These are phyloP conservation scores for Nephrotoma appendiculata DNA, from an alignment of 2,888 invertebrate species.

Conservation along the genomic window DNA sequence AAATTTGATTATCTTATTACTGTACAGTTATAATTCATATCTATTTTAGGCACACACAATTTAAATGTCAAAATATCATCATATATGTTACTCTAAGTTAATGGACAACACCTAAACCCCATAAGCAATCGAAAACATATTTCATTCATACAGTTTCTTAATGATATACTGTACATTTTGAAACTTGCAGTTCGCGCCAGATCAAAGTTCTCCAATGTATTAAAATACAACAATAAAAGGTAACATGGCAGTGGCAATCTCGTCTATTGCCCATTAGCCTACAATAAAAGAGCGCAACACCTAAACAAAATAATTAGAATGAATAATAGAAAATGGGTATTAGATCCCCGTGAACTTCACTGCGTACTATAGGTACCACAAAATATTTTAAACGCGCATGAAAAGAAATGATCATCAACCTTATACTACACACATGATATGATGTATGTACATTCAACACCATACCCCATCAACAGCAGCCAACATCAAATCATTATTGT, in stretches of 20 bases:
- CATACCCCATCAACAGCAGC: not conserved
- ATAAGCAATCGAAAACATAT: no score
- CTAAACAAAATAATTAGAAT: not conserved
- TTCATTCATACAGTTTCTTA: no score
- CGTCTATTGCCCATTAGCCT: not conserved
- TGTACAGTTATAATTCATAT: no score
- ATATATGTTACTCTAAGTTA: no score
- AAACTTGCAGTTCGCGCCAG: no score
- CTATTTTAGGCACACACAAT: no score
- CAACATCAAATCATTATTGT: constrained; percentile 1
- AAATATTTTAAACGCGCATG: not conserved
- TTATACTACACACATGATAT: not conserved
- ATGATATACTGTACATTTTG: no score
- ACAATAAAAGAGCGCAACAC: not conserved
- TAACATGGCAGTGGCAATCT: not conserved
- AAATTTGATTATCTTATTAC: no score
- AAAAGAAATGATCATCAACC: not conserved
- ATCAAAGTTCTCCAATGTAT: no score
- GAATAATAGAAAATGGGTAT: not conserved
- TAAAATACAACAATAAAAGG: not conserved
- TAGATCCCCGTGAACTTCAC: not conserved
- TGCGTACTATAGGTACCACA: not conserved
- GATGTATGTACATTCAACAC: not conserved
- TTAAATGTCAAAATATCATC: no score
- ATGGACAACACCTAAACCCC: no score